Base-by-base conservation (phyloP, 1,140 invertebrate genomes). In the Proales similis region DNA sequence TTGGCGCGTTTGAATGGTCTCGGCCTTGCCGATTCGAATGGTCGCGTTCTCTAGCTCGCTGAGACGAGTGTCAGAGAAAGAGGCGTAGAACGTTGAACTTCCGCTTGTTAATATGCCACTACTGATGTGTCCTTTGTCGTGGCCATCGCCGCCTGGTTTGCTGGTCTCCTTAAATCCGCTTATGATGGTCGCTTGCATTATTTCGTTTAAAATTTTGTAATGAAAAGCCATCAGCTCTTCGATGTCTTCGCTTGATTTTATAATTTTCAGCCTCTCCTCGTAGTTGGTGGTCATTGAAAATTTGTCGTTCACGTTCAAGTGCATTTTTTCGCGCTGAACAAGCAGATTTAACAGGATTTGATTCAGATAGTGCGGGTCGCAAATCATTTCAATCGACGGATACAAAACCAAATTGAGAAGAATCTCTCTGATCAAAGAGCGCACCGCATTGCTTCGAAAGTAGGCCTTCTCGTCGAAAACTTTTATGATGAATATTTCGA, bases 291-390 rank as follows among this genome's bases (percentile, higher is more conserved):
- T 86, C 73, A 89, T 88, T 65, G 87, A 85, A 66, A 88, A 88
- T 1, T 85, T 87, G 64, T 84, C 82, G 42, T 83, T 79, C 65
- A 86, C 85, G 72, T 88, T 85, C 11, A 84, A 85, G 3, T 84
- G 80, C 19, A 72, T 63, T 51, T 86, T 81, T 66, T 87, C 81
- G 61, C 86, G 83, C 29, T 72, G 71, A 70, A 87, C 83, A 48
- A 92, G 82, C 69, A 88, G 88, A 53, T 82, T 79, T 43, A 90
- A 78, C 53, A 91, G 81, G 71, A 88, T 87, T 71, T 85, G 84
- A 74, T 92, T 92, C 62, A 92, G 87, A 70, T 87, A 89, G 75
- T 90, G 87, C 14, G 88, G 87, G 73, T 90, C 86, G 22, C 87
- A 89, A 22, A 91, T 73, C 68, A 85, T 77, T 69, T 90, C 84